A percentile compares a stretch with the other conserved stretches of the same genome.
phyloP scores from a whole-genome alignment of 1,140 invertebrate genomes.

The Drosophila tsacasi region DNA sequence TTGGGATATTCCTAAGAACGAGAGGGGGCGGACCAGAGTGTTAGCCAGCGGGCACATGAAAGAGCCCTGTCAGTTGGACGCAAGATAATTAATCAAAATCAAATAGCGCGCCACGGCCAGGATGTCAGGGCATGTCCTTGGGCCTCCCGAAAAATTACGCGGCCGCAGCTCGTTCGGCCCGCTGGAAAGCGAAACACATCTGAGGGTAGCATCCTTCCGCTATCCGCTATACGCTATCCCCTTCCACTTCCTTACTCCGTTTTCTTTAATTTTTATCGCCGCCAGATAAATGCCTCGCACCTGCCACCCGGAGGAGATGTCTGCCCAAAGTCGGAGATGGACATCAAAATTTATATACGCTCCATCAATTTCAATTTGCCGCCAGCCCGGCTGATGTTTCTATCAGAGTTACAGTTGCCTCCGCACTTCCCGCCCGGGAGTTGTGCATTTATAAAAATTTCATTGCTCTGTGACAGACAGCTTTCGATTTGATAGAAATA shows the following conservation, averaged over 20 bases:
- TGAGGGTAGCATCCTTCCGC: conserved; percentile 55
- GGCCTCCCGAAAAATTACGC: conserved; percentile 58
- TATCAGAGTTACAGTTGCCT: conserved; percentile 45
- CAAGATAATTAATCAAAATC: conserved; percentile 84
- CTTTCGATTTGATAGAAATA: conserved; percentile 84
- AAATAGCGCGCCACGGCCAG: conserved; percentile 72
- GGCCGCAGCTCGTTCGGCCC: conserved; percentile 40
- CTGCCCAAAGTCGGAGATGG: conserved; percentile 31
- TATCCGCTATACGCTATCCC: conserved; percentile 19
- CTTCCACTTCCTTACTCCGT: conserved; percentile 7
- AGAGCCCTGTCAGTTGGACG: conserved; percentile 60
- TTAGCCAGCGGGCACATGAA: conserved; percentile 62
- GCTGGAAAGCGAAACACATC: conserved; percentile 40
- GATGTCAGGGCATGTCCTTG: conserved; percentile 51
- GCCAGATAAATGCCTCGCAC: conserved; percentile 65
- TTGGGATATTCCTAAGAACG: neutral
- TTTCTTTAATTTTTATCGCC: conserved; percentile 45
- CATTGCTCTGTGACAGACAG: conserved; percentile 81
- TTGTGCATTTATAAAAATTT: conserved; percentile 82
- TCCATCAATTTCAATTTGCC: conserved; percentile 77
- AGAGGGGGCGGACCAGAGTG: conserved; percentile 14
- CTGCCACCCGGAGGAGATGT: conserved; percentile 54
- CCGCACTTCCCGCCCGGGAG: conserved; percentile 15
- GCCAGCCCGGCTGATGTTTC: conserved; percentile 65
- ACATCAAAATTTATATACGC: conserved; percentile 73